phyloP scores from a whole-genome alignment of 1,140 invertebrate species.

The Dendrolimus punctatus region DNA sequence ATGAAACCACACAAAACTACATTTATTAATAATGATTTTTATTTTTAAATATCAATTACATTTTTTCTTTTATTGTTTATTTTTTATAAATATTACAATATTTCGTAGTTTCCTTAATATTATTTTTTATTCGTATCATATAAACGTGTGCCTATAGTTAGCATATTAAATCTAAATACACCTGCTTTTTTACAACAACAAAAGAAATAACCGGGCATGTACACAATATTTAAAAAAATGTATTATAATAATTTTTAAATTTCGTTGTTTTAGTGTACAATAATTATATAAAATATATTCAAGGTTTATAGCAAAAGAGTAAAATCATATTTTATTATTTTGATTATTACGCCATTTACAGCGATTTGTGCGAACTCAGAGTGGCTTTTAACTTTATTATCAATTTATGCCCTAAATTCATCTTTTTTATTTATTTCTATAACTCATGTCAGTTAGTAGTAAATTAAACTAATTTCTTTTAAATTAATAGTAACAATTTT shows the following conservation, averaged over 20 bases:
- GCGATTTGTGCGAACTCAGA: too few species aligned
- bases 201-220: too few species aligned
- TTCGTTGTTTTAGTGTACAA: slow-evolving; percentile 10
- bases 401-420: too few species aligned
- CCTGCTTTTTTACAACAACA: too few species aligned
- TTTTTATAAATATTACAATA: slow-evolving; percentile 41
- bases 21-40: slow-evolving; percentile 54
- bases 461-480: too few species aligned
- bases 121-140: slow-evolving; percentile 25
- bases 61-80: slow-evolving; percentile 37
- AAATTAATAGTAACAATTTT: too few species aligned
- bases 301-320: slow-evolving; percentile 17
- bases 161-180: too few species aligned
- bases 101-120: slow-evolving; percentile 13
- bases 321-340: slow-evolving; percentile 5
- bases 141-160: slow-evolving; percentile 19
- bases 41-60: slow-evolving; percentile 50
- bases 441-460: too few species aligned
- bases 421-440: too few species aligned
- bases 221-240: not conserved
- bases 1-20: slow-evolving; percentile 14
- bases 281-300: not conserved
- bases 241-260: slow-evolving; percentile 6
- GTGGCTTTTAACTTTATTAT: too few species aligned
- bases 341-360: too few species aligned